Evolutionary conservation across 2,888 invertebrate species (phyloP).

Genomic region (Trilocha varians): DNA sequence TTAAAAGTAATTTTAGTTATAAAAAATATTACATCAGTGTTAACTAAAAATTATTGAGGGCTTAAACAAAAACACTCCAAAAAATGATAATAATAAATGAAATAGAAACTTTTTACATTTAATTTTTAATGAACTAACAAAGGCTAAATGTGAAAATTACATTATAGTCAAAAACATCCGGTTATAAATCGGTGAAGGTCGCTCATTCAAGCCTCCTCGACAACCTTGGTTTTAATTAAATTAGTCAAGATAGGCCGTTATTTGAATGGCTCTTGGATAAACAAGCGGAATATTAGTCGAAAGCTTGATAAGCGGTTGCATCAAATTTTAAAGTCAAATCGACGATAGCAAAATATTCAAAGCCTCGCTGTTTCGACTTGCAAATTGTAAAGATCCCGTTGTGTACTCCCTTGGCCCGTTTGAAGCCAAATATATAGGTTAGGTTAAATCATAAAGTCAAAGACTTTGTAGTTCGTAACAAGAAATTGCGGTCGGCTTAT

Average conservation of each 20-base stretch:
- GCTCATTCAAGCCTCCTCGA: too few species aligned
- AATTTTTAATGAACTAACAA: too few species aligned
- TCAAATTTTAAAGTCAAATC: slow-evolving; percentile 64
- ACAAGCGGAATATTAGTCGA: slow-evolving; percentile 7
- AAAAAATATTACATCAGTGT: too few species aligned
- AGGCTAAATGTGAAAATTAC: too few species aligned
- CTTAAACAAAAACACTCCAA: too few species aligned
- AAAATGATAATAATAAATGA: too few species aligned
- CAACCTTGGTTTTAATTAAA: slow-evolving; percentile 3
- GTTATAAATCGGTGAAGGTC: too few species aligned
- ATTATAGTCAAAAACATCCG: too few species aligned
- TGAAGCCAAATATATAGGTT: neutral
- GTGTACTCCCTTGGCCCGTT: slow-evolving; percentile 7
- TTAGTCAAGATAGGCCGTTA: slow-evolving; percentile 6
- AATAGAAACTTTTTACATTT: too few species aligned
- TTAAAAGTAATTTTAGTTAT: too few species aligned
- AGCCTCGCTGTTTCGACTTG: slow-evolving; percentile 51
- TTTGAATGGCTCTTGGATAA: slow-evolving; percentile 7
- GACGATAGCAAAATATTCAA: slow-evolving; percentile 59
- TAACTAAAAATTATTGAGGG: too few species aligned
- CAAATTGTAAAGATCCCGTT: slow-evolving; percentile 37
- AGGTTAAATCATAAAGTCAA: neutral
- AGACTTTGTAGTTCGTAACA: neutral
- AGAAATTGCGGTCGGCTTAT: too few species aligned
- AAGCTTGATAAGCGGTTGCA: slow-evolving; percentile 45